phyloP scores from a whole-genome alignment of 2,797 vertebrate species.

The Acipenser ruthenus region DNA sequence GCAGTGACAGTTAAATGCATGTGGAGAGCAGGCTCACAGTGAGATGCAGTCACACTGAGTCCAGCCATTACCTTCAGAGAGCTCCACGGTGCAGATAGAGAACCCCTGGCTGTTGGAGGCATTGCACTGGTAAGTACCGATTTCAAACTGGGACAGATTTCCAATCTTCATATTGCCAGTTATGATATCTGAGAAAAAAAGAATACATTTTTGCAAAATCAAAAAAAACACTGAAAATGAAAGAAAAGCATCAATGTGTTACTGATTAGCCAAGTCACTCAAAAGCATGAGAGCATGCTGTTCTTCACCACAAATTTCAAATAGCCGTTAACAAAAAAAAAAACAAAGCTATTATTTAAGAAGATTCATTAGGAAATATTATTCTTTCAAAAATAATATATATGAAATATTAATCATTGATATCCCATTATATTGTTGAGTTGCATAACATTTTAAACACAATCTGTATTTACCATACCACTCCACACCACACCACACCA shows the following conservation, averaged over 20 bases:
- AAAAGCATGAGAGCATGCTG: not conserved
- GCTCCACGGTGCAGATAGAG: conserved; percentile 61
- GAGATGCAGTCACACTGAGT: not conserved
- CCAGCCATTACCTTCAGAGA: conserved; percentile 47
- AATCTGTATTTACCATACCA: too few species aligned
- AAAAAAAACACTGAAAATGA: not conserved
- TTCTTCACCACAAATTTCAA: not conserved
- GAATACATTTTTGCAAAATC: not conserved
- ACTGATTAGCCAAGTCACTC: not conserved
- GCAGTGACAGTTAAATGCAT: not conserved
- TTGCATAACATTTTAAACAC: too few species aligned
- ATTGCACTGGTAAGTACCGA: conserved; percentile 70
- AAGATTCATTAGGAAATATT: too few species aligned
- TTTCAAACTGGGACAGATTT: conserved; percentile 72
- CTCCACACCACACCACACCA: too few species aligned
- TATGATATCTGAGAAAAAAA: conserved; percentile 46
- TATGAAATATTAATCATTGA: too few species aligned
- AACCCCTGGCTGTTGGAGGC: conserved; percentile 65
- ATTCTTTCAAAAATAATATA: too few species aligned
- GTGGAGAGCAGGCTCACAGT: not conserved
- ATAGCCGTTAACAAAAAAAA: not conserved
- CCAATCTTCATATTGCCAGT: conserved; percentile 58
- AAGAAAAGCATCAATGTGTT: not conserved
- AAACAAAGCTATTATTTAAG: not conserved
- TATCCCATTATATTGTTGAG: too few species aligned